These are phyloP conservation scores for Phaonia tiefii DNA, from an alignment of 2,888 invertebrate species.

Conservation along the genomic window DNA sequence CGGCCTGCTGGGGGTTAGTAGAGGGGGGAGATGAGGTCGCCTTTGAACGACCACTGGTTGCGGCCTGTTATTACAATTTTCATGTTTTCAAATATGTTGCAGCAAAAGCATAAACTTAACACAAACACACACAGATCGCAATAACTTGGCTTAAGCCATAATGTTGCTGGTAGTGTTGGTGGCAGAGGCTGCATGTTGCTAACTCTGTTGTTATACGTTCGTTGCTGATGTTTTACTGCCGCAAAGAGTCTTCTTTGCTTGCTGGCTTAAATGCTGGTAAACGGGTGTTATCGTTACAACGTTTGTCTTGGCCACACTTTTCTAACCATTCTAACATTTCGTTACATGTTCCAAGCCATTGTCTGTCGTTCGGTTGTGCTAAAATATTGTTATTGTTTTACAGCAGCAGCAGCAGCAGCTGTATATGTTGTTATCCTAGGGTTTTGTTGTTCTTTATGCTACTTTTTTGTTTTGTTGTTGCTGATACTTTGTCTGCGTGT, in stretches of 20 bases:
- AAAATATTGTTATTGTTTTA: constrained; percentile 62
- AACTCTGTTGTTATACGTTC: background rate
- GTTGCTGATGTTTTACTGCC: background rate
- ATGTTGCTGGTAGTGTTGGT: constrained; percentile 15
- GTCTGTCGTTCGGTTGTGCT: constrained; percentile 45
- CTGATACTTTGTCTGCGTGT: background rate
- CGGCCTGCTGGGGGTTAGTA: background rate
- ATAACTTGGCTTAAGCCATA: too few species aligned
- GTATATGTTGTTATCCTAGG: constrained; percentile 15
- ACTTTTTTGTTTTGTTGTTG: constrained; percentile 16
- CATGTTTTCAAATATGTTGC: constrained; percentile 64
- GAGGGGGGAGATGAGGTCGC: too few species aligned
- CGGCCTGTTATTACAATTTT: constrained; percentile 62
- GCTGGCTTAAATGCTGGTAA: constrained; percentile 56
- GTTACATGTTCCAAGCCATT: constrained; percentile 29
- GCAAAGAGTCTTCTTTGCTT: background rate
- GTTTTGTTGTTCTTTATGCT: background rate
- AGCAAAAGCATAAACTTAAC: constrained; percentile 19
- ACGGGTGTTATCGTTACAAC: constrained; percentile 66
- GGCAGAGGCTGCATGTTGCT: background rate
- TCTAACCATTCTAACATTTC: constrained; percentile 41
- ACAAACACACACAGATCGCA: background rate
- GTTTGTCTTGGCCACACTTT: constrained; percentile 61
- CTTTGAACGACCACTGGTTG: constrained; percentile 21
- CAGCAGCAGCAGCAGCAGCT: constrained; percentile 56